Base-by-base conservation (phyloP, 2,888 invertebrate species). In the Dasypolia templi region DNA sequence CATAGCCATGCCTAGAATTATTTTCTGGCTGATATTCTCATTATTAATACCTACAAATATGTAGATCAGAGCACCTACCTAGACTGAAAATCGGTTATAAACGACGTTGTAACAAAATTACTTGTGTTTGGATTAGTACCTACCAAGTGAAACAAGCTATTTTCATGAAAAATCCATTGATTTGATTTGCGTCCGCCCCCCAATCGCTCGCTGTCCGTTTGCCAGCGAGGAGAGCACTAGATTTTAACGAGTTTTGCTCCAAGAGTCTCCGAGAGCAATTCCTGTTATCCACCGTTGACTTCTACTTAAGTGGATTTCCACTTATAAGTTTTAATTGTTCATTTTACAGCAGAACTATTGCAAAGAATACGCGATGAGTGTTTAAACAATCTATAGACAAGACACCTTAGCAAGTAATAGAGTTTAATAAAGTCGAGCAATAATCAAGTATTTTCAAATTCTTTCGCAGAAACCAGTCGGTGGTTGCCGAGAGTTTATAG, bases 171-270 rank as follows among this genome's bases (percentile, higher is more conserved):
- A 82, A 77, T 42, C 71, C 76, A 81, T 86, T 85, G 84, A 88
- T 86, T 88, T 82, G 84, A 87, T 84, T 86, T 77, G 77, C 84
- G 82, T 87, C 67, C 67, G 55, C 49, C 68, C 61, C 61, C 62
- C 56, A 72, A 77, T 79, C 75, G 77, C 51, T 80, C 86, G 87
- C 85, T 87, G 75, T 70, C 77, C 73, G 75, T 72, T 82, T 86
- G 87, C 89, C 86, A 82, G 80, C 85, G 82, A 75, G 75, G 85
- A 93, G 93, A 88, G 94, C 92, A 90, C 94, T 94, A 92, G 91
- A 93, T 89, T 93, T 93, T 95, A 95, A 95, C 93, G 94, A 95
- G 93, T 92, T 93, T 90, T 90, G 88, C 91, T 92, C 88, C 89
- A 88, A 94, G 93, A 90, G 89, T 86, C 87, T 89, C 82, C 85